Conservation (phyloP, 2,888 invertebrate species). For the Tetragnatha montana region DNA sequence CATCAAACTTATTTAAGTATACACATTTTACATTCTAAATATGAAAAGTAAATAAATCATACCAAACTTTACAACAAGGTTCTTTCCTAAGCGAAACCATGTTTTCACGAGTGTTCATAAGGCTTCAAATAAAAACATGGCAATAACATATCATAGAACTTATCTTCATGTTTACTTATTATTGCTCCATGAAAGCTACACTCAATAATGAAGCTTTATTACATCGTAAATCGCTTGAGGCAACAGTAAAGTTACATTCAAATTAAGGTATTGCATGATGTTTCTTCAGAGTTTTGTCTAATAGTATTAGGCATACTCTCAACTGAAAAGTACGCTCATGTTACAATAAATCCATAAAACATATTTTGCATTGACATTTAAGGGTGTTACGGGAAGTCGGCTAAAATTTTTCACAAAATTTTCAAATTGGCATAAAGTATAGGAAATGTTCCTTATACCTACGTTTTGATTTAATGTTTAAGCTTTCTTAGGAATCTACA, state of each 20-base stretch:
- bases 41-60: too few relatives aligned
- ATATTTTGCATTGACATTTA: too few relatives aligned
- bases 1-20: too few relatives aligned
- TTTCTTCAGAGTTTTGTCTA: not conserved
- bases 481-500: too few relatives aligned
- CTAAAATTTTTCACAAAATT: too few relatives aligned
- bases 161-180: not conserved
- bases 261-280: not conserved
- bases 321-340: not conserved
- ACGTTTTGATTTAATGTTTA: too few relatives aligned
- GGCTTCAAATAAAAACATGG: not conserved
- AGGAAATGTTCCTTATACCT: too few relatives aligned
- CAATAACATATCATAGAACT: not conserved
- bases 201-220: not conserved
- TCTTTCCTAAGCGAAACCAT: constrained; percentile 15
- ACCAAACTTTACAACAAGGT: too few relatives aligned
- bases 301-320: not conserved
- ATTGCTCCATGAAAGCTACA: not conserved
- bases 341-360: not conserved
- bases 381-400: too few relatives aligned
- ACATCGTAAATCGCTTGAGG: not conserved
- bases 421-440: too few relatives aligned
- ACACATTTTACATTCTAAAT: too few relatives aligned
- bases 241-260: not conserved
- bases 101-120: constrained; percentile 20